A percentile compares a stretch with the other conserved stretches of the same genome.
phyloP scores from a whole-genome alignment of 2,797 vertebrate genomes.

The Psittacula derbiana region DNA sequence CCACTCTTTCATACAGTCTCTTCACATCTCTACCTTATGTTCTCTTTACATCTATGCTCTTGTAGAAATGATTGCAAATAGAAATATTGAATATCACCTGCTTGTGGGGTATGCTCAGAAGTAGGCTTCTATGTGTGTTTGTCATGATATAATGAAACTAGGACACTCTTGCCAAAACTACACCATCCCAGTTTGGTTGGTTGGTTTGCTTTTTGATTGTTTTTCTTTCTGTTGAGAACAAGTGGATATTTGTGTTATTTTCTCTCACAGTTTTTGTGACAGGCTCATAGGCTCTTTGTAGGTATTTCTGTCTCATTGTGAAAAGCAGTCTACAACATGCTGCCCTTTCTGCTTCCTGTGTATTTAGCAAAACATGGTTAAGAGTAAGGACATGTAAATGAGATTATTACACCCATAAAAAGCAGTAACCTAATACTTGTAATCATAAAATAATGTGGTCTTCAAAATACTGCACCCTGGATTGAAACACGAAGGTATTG shows the following conservation, averaged over 20 bases:
- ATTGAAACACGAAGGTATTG: background rate
- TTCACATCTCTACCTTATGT: background rate
- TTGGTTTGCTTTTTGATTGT: background rate
- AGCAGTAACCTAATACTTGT: background rate
- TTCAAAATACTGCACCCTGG: background rate
- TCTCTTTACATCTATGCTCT: background rate
- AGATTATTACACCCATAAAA: background rate
- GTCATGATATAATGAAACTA: background rate
- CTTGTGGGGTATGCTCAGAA: background rate
- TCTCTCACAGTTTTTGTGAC: background rate
- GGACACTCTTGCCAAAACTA: background rate
- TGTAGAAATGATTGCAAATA: background rate
- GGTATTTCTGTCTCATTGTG: background rate
- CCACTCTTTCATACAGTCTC: background rate
- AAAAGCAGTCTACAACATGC: background rate
- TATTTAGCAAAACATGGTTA: background rate
- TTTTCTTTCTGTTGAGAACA: background rate
- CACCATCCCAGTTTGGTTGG: background rate
- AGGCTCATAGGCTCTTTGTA: background rate
- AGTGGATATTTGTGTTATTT: background rate
- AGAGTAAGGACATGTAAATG: background rate
- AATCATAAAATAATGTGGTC: background rate
- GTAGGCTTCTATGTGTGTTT: background rate
- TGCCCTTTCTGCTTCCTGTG: background rate
- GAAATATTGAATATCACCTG: background rate